These are phyloP conservation scores for Clarias macrocephalus DNA, from an alignment of 2,113 vertebrate species.

Conservation along the genomic window DNA sequence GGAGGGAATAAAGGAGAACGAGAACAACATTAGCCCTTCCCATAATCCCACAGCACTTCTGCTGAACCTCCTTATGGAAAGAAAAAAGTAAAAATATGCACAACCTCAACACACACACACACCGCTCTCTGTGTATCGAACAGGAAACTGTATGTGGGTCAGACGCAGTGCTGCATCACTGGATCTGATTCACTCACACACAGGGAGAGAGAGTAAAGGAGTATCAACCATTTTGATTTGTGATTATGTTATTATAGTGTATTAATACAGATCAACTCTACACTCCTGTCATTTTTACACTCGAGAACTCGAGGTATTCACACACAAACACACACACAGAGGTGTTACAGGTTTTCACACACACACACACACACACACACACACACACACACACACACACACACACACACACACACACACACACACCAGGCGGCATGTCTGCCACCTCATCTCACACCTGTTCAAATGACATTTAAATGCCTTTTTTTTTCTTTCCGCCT, in stretches of 20 bases:
- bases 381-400: neutral
- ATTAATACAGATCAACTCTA: neutral
- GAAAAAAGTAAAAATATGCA: neutral
- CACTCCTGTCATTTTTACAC: neutral
- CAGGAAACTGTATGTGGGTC: constrained; percentile 15
- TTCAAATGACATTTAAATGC: neutral
- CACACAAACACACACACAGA: neutral
- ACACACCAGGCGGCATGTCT: neutral
- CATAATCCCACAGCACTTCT: constrained; percentile 62
- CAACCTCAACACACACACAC: neutral
- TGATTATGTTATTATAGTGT: neutral
- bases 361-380: neutral
- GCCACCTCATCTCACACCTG: neutral
- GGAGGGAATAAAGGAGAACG: neutral
- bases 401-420: neutral
- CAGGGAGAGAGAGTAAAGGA: too few species aligned
- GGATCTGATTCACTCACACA: neutral
- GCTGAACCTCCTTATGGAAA: constrained; percentile 48
- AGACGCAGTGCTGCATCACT: neutral
- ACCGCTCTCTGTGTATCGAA: neutral
- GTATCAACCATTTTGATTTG: too few species aligned
- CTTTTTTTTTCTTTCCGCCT: neutral
- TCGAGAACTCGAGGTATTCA: neutral
- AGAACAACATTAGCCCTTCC: constrained; percentile 33
- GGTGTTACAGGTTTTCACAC: neutral